phyloP scores from a whole-genome alignment of 2,888 invertebrate species.

The Pandemis corylana region DNA sequence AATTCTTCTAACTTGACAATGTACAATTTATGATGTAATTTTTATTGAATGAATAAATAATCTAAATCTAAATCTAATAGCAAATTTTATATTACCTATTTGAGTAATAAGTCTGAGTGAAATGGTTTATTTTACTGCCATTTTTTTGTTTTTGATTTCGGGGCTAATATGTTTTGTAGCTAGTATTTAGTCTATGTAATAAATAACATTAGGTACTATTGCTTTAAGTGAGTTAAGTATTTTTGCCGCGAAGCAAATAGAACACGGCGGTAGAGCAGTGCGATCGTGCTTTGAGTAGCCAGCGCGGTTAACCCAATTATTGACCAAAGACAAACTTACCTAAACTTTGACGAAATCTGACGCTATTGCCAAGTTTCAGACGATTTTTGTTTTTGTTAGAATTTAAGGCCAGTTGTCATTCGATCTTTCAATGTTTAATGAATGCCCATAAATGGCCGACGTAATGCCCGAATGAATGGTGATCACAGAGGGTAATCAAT shows the following conservation, averaged over 20 bases:
- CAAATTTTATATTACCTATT: no score
- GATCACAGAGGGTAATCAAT: slow-evolving; percentile 4
- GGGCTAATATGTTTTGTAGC: no score
- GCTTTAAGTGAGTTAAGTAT: slow-evolving; percentile 1
- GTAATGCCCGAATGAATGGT: background rate
- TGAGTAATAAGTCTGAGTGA: no score
- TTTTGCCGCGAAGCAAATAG: background rate
- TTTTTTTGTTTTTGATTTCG: background rate
- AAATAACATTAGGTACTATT: no score
- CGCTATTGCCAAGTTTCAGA: background rate
- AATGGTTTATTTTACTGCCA: no score
- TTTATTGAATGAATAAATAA: no score
- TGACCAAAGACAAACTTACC: slow-evolving; percentile 2
- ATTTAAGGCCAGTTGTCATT: slow-evolving; percentile 1
- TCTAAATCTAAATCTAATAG: no score
- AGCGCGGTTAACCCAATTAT: background rate
- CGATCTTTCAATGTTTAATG: slow-evolving; percentile 8
- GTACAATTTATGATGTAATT: no score
- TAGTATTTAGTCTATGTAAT: no score
- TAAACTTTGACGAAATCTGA: slow-evolving; percentile 10
- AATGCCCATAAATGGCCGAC: background rate
- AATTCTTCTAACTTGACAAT: no score
- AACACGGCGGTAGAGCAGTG: background rate
- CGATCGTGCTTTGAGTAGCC: background rate
- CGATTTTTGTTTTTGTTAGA: background rate